phyloP scores from a whole-genome alignment of 2,113 vertebrate genomes.

The Phaetusa simplex region DNA sequence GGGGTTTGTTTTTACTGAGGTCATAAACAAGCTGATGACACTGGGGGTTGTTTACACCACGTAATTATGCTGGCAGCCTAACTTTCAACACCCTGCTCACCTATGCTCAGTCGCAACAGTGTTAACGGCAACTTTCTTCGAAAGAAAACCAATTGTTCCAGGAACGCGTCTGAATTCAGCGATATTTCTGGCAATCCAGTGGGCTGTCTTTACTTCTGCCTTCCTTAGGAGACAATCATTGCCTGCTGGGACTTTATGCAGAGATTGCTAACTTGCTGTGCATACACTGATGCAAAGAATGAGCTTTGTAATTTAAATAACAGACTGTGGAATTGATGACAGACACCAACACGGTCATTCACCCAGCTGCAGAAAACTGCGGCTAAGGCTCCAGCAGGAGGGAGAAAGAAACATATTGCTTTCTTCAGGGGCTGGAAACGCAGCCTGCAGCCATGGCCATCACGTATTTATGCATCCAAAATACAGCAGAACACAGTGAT shows the following conservation, averaged over 20 bases:
- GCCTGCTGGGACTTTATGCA: slow-evolving; percentile 65
- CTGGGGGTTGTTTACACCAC: background rate
- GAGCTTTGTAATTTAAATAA: slow-evolving; percentile 65
- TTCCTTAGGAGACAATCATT: slow-evolving; percentile 55
- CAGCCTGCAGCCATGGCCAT: background rate
- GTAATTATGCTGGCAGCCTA: background rate
- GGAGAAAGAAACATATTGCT: background rate
- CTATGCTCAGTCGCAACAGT: background rate
- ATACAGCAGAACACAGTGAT: background rate
- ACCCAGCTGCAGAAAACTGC: background rate
- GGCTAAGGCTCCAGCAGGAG: background rate
- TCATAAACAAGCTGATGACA: slow-evolving; percentile 25
- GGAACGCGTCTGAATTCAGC: background rate
- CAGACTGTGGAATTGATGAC: slow-evolving; percentile 35
- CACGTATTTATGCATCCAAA: background rate
- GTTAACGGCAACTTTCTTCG: background rate
- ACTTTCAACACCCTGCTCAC: slow-evolving; percentile 13
- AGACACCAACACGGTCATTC: background rate
- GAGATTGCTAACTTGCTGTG: slow-evolving; percentile 61
- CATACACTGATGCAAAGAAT: slow-evolving; percentile 31
- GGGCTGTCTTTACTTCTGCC: slow-evolving; percentile 24
- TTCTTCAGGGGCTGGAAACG: background rate
- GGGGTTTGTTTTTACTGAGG: background rate
- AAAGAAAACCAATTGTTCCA: slow-evolving; percentile 31
- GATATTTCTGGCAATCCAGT: slow-evolving; percentile 17